Evolutionary conservation across 2,888 invertebrate species (phyloP).

Genomic region (Drosophila barbarae): DNA sequence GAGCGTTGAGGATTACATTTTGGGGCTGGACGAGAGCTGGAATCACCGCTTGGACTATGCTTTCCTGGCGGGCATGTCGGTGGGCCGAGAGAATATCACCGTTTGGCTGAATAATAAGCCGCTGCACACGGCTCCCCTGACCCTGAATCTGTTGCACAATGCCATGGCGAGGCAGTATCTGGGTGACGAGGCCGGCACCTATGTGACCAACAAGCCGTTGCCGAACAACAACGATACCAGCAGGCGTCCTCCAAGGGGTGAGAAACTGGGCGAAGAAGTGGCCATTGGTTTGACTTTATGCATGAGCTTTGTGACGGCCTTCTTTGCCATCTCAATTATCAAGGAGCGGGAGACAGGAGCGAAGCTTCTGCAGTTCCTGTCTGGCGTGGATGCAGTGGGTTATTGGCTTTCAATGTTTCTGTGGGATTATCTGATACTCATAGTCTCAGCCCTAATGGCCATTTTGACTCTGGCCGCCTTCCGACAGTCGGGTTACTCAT

Average conservation of each 20-base stretch:
- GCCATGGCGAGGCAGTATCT: conserved; percentile 80
- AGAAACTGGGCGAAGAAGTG: conserved; percentile 81
- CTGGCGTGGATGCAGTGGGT: conserved; percentile 84
- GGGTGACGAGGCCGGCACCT: conserved; percentile 50
- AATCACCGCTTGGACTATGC: conserved; percentile 72
- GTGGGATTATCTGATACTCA: conserved; percentile 81
- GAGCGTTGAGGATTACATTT: conserved; percentile 43
- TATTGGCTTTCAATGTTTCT: conserved; percentile 86
- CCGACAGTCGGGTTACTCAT: conserved; percentile 82
- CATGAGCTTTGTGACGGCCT: conserved; percentile 84
- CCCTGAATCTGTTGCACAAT: conserved; percentile 83
- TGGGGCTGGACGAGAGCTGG: conserved; percentile 31
- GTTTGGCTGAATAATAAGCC: conserved; percentile 89
- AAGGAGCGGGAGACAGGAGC: conserved; percentile 85
- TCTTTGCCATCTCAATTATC: conserved; percentile 82
- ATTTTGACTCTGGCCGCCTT: conserved; percentile 83
- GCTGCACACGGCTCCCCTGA: conserved; percentile 85
- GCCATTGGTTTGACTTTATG: conserved; percentile 86
- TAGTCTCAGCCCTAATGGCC: conserved; percentile 83
- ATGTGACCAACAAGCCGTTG: conserved; percentile 84
- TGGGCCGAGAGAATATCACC: conserved; percentile 78
- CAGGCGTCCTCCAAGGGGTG: conserved; percentile 40
- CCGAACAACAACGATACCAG: conserved; percentile 82
- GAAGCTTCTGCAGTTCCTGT: conserved; percentile 86
- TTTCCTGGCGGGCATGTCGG: conserved; percentile 82